Evolutionary conservation across 2,797 vertebrate genomes (phyloP), one percentile per base, ranked within the genome.

Genomic region (Sciurus vulgaris): DNA sequence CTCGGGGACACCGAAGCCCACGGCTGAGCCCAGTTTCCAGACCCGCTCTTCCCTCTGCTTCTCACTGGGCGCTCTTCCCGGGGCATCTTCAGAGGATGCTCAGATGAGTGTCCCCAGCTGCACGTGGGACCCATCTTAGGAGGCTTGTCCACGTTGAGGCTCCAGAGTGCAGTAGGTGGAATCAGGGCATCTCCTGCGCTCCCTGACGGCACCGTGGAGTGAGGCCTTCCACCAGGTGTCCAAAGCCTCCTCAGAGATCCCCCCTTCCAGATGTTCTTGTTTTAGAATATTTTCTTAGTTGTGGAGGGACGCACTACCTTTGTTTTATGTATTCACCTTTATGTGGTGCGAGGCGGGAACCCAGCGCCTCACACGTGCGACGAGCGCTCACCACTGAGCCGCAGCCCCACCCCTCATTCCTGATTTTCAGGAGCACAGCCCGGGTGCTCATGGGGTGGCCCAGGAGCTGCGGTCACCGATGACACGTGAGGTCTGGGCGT

Each of bases 41-140:
- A 3, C 0, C 5, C 22, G 4, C 7, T 2, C 3, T 24, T 33
- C 33, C 4, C 1, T 9, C 13, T n/a, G 33, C 20, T n/a, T 14
- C 0, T 44, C 51, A 15, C 30, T 56, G 41, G 51, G 7, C 10
- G 74, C 63, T 44, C 44, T 28, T 38, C 65, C 9, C 56, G 63
- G 65, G 28, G n/a, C 11, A 10, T 49, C 61, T 73, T 51, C 35
- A 51, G 13, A 59, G 38, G 20, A 61, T 22, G 28, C 38, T 69
- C 67, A 47, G 74, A 26, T 26, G 30, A 14, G 14, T 28, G 38
- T 59, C 77, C 61, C 15, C n/a, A 17, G 35, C 24, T 0, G 0
- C 4, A 15, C 0, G 6, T 9, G 22, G 11, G 5, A 7, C 22
- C 38, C 35, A 4, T 44, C 15, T 47, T 28, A 26, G 56, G 30